These are phyloP conservation scores for Musca domestica DNA, from an alignment of 1,140 invertebrate species.

Conservation along the genomic window DNA sequence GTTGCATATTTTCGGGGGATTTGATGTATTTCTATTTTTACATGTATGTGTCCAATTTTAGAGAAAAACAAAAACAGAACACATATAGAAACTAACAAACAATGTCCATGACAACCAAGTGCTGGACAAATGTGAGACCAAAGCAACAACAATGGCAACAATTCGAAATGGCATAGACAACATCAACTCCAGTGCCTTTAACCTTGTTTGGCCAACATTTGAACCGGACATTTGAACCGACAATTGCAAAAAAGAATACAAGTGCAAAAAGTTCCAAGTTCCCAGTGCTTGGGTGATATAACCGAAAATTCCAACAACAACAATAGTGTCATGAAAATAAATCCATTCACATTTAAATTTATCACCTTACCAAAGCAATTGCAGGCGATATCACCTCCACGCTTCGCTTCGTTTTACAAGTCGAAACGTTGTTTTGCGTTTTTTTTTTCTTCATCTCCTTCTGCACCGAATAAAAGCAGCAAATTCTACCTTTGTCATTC, in stretches of 20 bases:
- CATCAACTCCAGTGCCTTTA: conserved; percentile 1
- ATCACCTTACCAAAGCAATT: conserved; percentile 18
- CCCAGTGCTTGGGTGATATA: neutral
- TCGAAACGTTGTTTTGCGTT: no score
- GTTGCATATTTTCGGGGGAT: neutral
- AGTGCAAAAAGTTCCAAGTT: neutral
- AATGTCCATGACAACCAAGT: no score
- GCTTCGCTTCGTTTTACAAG: no score
- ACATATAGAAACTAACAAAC: no score
- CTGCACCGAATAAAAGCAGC: no score
- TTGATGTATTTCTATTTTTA: no score
- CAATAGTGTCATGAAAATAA: neutral
- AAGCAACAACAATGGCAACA: neutral
- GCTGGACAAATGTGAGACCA: no score
- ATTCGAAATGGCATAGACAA: neutral
- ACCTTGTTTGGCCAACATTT: conserved; percentile 10
- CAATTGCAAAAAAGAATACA: neutral
- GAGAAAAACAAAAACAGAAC: neutral
- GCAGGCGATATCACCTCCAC: neutral
- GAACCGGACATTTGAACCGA: neutral
- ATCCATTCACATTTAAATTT: conserved; percentile 20
- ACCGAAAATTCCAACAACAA: neutral
- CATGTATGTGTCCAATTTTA: no score
- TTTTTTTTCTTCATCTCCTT: no score
- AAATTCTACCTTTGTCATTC: no score